Percentiles rank a stretch among this genome's conserved stretches.
Conservation (phyloP, 2,113 vertebrate genomes). For the Stegostoma tigrinum region DNA sequence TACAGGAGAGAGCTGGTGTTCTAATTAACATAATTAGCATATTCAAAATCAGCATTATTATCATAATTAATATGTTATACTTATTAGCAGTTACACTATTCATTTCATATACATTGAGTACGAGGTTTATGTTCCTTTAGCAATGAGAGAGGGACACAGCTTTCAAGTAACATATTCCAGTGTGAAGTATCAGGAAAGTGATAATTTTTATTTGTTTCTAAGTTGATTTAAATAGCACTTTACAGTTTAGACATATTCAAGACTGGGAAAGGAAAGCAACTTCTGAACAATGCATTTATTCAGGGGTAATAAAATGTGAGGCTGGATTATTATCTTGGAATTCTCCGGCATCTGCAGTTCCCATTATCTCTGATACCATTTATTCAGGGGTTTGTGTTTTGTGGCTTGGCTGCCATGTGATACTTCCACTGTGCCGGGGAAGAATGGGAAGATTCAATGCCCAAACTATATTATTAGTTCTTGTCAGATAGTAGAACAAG, state of each 20-base stretch:
- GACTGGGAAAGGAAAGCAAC: background rate
- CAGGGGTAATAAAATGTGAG: background rate
- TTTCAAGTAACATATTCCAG: background rate
- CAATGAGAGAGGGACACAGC: background rate
- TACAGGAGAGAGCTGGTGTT: constrained; percentile 5
- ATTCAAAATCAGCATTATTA: constrained; percentile 25
- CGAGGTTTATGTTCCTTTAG: background rate
- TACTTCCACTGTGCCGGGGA: background rate
- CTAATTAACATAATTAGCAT: constrained; percentile 31
- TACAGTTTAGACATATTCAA: background rate
- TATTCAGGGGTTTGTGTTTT: background rate
- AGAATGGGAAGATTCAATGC: background rate
- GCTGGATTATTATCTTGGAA: too few species aligned
- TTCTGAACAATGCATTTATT: background rate
- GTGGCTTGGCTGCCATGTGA: background rate
- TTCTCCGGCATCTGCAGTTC: too few species aligned
- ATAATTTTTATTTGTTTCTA: background rate
- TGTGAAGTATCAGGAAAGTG: background rate
- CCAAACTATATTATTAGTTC: background rate
- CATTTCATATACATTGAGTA: background rate
- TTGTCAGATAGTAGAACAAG: too few species aligned
- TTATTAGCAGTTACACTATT: constrained; percentile 20
- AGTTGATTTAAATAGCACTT: background rate
- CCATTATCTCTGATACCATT: too few species aligned
- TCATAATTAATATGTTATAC: constrained; percentile 17